phyloP scores from a whole-genome alignment of 2,888 invertebrate genomes.

The Macaria liturata region DNA sequence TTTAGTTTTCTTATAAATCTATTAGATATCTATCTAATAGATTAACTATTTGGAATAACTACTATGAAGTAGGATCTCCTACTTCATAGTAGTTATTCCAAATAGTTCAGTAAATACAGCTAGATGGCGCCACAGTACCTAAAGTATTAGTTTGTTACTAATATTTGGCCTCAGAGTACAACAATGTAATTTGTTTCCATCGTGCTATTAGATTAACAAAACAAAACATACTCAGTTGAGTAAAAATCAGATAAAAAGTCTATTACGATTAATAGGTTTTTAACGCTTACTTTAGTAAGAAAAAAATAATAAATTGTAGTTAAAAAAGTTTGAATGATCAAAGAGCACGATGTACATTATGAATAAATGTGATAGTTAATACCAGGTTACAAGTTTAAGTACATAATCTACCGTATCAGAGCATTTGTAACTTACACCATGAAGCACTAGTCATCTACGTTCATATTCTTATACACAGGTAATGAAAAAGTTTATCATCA shows the following conservation, averaged over 20 bases:
- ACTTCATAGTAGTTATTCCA: too few relatives aligned
- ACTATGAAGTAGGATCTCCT: too few relatives aligned
- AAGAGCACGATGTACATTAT: constrained; percentile 25
- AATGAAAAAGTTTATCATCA: constrained; percentile 51
- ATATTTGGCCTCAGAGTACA: constrained; percentile 71
- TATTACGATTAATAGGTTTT: not conserved
- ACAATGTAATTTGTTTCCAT: constrained; percentile 39
- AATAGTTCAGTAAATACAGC: too few relatives aligned
- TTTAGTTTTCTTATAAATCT: too few relatives aligned
- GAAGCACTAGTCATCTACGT: constrained; percentile 38
- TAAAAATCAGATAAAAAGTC: too few relatives aligned
- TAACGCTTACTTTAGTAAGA: not conserved
- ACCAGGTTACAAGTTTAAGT: constrained; percentile 72
- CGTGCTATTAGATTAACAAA: constrained; percentile 31
- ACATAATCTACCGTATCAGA: constrained; percentile 68
- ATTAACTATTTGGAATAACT: too few relatives aligned
- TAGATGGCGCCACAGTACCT: not conserved
- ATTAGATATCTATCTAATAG: too few relatives aligned
- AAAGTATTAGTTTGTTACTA: constrained; percentile 53
- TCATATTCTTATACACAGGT: constrained; percentile 48
- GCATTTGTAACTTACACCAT: constrained; percentile 47
- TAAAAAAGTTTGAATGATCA: not conserved
- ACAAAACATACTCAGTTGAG: too few relatives aligned
- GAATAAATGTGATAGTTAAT: constrained; percentile 29
- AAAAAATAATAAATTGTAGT: constrained; percentile 14